Conservation (phyloP, 2,113 vertebrate genomes). For the Caloenas nicobarica region DNA sequence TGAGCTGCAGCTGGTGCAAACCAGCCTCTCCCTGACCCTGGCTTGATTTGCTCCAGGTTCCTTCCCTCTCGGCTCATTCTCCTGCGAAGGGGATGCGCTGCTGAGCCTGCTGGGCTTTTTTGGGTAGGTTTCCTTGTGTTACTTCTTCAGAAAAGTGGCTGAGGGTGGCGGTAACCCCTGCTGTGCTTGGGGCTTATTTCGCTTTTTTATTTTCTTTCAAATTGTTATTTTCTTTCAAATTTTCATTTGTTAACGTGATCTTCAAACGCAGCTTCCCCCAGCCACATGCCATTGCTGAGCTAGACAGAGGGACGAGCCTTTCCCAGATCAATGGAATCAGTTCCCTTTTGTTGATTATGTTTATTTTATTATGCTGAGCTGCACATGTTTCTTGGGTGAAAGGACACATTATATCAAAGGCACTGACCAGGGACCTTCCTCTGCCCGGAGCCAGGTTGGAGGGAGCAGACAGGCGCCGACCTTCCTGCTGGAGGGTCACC, state of each 20-base stretch:
- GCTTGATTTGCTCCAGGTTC: background rate
- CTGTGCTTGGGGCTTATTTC: background rate
- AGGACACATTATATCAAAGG: slow-evolving; percentile 38
- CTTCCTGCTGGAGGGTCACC: background rate
- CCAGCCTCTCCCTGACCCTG: background rate
- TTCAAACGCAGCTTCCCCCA: background rate
- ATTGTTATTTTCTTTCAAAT: background rate
- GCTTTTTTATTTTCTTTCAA: too few relatives aligned
- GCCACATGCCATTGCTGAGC: background rate
- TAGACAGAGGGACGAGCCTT: background rate
- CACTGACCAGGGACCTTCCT: slow-evolving; percentile 21
- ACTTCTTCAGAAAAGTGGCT: background rate
- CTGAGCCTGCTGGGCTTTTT: background rate
- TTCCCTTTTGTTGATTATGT: background rate
- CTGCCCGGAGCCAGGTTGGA: background rate
- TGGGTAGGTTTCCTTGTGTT: background rate
- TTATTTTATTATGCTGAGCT: background rate
- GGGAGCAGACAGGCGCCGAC: background rate
- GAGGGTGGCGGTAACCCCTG: background rate
- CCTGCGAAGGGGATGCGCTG: background rate
- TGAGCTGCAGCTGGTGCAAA: background rate
- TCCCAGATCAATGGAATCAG: background rate
- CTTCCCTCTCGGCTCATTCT: background rate
- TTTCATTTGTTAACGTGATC: background rate
- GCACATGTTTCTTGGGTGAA: background rate